Percentiles rank a stretch among this genome's conserved stretches.
Evolutionary conservation across 2,113 vertebrate genomes (phyloP).

Genomic region (Xiphias gladius): DNA sequence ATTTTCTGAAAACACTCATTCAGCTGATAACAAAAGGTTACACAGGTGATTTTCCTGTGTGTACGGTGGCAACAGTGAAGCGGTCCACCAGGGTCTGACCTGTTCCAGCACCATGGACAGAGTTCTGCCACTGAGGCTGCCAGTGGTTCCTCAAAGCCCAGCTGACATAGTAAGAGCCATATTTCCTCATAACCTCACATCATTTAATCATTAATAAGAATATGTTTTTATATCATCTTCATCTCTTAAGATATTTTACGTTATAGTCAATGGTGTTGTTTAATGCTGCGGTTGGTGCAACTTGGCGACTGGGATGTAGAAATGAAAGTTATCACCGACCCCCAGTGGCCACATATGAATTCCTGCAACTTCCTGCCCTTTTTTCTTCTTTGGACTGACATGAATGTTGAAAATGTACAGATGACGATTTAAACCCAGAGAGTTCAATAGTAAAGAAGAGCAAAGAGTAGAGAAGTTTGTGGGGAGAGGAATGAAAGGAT

Average conservation of each 20-base stretch:
- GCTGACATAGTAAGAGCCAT: neutral
- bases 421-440: neutral
- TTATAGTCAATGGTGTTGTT: neutral
- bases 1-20: too few species aligned
- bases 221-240: too few species aligned
- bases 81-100: neutral
- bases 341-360: neutral
- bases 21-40: too few species aligned
- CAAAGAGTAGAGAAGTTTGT: too few species aligned
- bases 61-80: neutral
- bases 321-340: constrained; percentile 12
- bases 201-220: constrained; percentile 24
- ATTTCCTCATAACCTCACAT: neutral
- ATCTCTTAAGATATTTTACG: too few species aligned
- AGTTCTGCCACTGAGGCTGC: constrained; percentile 33
- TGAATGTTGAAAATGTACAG: constrained; percentile 20
- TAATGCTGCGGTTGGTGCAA: neutral
- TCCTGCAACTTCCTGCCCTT: constrained; percentile 43
- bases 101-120: constrained; percentile 81
- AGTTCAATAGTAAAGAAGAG: neutral
- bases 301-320: neutral
- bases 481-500: too few species aligned
- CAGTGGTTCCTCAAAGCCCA: neutral
- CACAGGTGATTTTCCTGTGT: neutral
- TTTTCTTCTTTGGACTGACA: neutral